Conservation (phyloP, 2,113 vertebrate species). For the Oreochromis niloticus region DNA sequence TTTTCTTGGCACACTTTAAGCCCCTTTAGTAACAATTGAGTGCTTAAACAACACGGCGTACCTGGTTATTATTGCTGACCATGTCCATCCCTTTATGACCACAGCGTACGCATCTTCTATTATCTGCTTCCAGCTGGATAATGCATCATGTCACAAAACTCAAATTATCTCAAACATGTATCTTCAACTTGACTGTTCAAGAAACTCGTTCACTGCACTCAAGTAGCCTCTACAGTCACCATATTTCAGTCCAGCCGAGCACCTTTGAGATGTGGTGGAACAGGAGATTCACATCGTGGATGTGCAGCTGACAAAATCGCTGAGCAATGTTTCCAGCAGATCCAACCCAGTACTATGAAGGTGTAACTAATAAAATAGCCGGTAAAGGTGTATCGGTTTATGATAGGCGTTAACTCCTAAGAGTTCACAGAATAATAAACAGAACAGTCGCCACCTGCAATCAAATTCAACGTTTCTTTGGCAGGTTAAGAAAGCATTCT, state of each 20-base stretch:
- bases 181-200: neutral
- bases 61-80: neutral
- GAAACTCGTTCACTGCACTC: neutral
- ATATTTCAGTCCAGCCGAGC: neutral
- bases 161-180: neutral
- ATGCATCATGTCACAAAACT: neutral
- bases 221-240: neutral
- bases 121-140: neutral
- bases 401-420: neutral
- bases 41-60: neutral
- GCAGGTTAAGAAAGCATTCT: slow-evolving; percentile 98
- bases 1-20: neutral
- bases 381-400: neutral
- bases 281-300: neutral
- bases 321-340: neutral
- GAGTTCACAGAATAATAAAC: neutral
- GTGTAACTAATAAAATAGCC: neutral
- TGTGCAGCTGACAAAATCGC: neutral
- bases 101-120: neutral
- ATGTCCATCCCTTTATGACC: neutral
- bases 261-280: neutral
- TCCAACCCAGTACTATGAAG: neutral
- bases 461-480: neutral
- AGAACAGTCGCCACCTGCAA: neutral
- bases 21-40: neutral